Conservation (phyloP, 2,113 vertebrate species). For the Paramormyrops kingsleyae region DNA sequence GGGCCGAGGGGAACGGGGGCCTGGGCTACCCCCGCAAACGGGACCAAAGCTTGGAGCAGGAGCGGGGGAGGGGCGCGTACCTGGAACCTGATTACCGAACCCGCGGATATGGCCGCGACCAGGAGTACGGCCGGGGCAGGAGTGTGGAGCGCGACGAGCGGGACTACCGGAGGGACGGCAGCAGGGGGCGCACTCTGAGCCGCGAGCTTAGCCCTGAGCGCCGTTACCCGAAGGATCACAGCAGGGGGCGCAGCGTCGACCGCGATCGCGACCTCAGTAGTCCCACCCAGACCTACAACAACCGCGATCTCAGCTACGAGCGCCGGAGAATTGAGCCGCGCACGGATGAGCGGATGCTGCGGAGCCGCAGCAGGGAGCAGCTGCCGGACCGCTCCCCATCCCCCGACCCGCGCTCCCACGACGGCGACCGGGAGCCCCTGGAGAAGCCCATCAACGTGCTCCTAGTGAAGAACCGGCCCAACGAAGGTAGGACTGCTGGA, state of each 20-base stretch:
- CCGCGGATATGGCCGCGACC: constrained; percentile 41
- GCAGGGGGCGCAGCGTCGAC: constrained; percentile 61
- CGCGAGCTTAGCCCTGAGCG: constrained; percentile 62
- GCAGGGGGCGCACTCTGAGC: constrained; percentile 60
- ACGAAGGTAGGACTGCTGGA: constrained; percentile 65
- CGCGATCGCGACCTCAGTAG: constrained; percentile 46
- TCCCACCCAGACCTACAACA: constrained; percentile 15
- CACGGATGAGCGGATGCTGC: constrained; percentile 37
- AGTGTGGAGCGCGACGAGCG: constrained; percentile 48
- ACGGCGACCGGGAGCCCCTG: constrained; percentile 43
- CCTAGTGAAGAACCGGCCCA: constrained; percentile 75
- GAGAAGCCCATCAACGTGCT: constrained; percentile 74
- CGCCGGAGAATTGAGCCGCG: constrained; percentile 31
- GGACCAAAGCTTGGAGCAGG: constrained; percentile 52
- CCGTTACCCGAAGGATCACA: constrained; percentile 52
- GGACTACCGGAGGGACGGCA: constrained; percentile 52
- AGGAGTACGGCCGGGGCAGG: constrained; percentile 49
- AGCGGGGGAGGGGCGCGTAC: constrained; percentile 40
- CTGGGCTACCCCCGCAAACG: constrained; percentile 69
- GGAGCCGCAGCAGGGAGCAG: constrained; percentile 64
- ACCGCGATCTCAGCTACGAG: constrained; percentile 37
- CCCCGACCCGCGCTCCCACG: constrained; percentile 38
- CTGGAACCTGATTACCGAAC: constrained; percentile 56
- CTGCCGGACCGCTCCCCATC: constrained; percentile 42
- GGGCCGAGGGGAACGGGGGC: constrained; percentile 60